These are phyloP conservation scores for Ammospiza nelsoni DNA, from an alignment of 2,113 vertebrate genomes.

Conservation along the genomic window DNA sequence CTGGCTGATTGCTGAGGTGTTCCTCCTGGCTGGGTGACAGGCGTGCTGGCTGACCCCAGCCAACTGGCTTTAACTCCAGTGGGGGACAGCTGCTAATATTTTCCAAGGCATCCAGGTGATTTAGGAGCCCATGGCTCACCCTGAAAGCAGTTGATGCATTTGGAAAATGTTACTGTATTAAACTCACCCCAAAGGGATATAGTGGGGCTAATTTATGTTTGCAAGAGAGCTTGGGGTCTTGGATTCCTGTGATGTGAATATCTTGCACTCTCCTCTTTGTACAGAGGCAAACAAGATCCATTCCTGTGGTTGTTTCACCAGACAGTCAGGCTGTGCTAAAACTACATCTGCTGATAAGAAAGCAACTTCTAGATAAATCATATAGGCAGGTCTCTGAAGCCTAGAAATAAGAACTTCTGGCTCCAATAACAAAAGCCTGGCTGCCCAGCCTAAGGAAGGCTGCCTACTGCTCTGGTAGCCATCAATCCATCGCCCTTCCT, in stretches of 20 bases:
- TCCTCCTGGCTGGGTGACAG: conserved; percentile 42
- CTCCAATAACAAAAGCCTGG: conserved; percentile 19
- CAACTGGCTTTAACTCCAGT: not conserved
- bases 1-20: conserved; percentile 54
- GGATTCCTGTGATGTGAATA: conserved; percentile 23
- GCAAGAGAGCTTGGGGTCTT: not conserved
- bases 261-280: not conserved
- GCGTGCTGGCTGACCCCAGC: not conserved
- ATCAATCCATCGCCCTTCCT: not conserved
- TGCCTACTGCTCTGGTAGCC: not conserved
- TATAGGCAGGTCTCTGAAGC: conserved; percentile 24
- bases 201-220: conserved; percentile 31
- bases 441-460: not conserved
- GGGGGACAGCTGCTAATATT: not conserved
- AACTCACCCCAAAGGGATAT: not conserved
- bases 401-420: conserved; percentile 19
- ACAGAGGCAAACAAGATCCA: conserved; percentile 36
- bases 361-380: conserved; percentile 43
- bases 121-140: conserved; percentile 32
- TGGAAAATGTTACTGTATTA: conserved; percentile 51
- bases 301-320: conserved; percentile 53
- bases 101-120: conserved; percentile 53
- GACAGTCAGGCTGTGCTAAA: conserved; percentile 43
- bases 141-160: conserved; percentile 26
- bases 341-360: conserved; percentile 60